Percentiles rank a stretch among this genome's conserved stretches.
Conservation (phyloP, 2,113 vertebrate species). For the Macroglossus sobrinus region DNA sequence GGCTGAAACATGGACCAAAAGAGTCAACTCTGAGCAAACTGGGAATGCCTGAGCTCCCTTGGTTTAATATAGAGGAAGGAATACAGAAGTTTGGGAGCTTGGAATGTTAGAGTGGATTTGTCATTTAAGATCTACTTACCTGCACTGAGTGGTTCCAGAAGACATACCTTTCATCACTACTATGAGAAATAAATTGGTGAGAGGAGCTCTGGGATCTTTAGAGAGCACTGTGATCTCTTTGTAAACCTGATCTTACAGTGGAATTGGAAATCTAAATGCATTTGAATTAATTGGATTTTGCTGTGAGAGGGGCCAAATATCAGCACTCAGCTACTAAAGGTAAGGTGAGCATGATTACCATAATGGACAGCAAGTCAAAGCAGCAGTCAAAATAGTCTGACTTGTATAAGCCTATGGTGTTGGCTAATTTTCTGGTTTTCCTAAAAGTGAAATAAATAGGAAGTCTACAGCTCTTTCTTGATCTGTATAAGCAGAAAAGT, state of each 20-base stretch:
- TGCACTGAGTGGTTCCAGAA: background rate
- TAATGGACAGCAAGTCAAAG: background rate
- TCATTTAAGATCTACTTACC: background rate
- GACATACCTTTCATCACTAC: background rate
- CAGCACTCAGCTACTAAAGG: background rate
- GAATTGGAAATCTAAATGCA: background rate
- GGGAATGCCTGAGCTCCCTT: background rate
- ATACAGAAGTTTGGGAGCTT: background rate
- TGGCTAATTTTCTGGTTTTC: background rate
- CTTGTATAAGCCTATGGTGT: background rate
- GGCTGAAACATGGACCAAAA: background rate
- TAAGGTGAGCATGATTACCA: background rate
- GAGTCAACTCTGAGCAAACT: background rate
- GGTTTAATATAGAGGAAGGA: background rate
- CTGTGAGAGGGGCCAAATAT: background rate
- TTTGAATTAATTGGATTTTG: background rate
- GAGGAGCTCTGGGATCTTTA: background rate
- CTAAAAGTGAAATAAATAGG: background rate
- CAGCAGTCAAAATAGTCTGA: background rate
- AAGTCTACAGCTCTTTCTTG: background rate
- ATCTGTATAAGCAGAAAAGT: background rate
- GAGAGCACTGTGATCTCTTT: background rate
- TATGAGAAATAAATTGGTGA: background rate
- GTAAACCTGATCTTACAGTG: background rate
- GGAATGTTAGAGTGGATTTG: background rate